Conservation (phyloP, 1,140 invertebrate genomes). For the Copidosoma floridanum region DNA sequence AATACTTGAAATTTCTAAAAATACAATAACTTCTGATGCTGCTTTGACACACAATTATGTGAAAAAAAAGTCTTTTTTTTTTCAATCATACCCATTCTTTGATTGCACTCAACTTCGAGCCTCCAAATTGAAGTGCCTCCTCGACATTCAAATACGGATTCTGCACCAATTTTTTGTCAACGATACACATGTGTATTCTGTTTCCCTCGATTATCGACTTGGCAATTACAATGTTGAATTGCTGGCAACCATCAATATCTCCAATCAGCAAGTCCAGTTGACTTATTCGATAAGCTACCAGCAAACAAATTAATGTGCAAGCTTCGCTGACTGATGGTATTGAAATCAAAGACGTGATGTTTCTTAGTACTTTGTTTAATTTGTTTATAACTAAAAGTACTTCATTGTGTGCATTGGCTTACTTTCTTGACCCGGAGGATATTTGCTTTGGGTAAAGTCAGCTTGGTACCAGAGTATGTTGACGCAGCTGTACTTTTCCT, state of each 20-base stretch:
- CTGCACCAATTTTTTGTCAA: conserved; percentile 40
- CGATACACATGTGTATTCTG: conserved; percentile 40
- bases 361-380: too few species aligned
- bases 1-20: conserved; percentile 47
- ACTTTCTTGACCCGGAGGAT: conserved; percentile 52
- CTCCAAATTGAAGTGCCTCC: conserved; percentile 46
- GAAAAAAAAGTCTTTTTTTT: too few species aligned
- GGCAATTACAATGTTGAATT: conserved; percentile 43
- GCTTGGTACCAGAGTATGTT: conserved; percentile 46
- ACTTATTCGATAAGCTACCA: conserved; percentile 46
- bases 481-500: conserved; percentile 35
- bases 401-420: too few species aligned
- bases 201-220: conserved; percentile 52
- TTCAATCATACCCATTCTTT: conserved; percentile 50
- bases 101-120: conserved; percentile 38
- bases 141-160: conserved; percentile 48
- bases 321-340: conserved; percentile 44
- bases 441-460: conserved; percentile 50
- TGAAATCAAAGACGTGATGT: too few species aligned
- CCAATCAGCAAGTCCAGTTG: conserved; percentile 35
- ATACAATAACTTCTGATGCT: neutral
- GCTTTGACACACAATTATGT: too few species aligned
- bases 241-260: conserved; percentile 34
- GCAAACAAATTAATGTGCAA: conserved; percentile 52
- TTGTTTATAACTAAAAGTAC: neutral